phyloP scores from a whole-genome alignment of 2,888 invertebrate genomes.

The Drosophila limbata region DNA sequence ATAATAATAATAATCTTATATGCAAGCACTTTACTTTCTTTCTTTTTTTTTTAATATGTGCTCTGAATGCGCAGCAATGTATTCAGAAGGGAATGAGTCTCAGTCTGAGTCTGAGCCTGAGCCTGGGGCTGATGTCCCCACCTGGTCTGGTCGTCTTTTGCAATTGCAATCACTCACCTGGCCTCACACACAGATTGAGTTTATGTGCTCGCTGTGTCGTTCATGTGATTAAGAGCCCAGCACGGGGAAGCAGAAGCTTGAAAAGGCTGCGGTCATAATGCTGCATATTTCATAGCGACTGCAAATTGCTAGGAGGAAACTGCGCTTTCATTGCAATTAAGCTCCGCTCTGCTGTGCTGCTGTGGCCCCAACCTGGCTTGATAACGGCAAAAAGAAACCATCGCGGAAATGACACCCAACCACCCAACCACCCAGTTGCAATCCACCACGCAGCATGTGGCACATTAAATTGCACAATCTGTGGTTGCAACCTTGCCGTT shows the following conservation, averaged over 20 bases:
- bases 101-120: constrained; percentile 8
- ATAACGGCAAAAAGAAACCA: constrained; percentile 65
- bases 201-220: constrained; percentile 61
- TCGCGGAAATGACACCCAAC: constrained; percentile 7
- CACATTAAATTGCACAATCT: constrained; percentile 38
- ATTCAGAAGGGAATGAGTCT: constrained; percentile 25
- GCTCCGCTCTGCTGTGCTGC: constrained; percentile 43
- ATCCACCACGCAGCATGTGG: constrained; percentile 11
- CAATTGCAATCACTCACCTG: constrained; percentile 69
- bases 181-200: constrained; percentile 62
- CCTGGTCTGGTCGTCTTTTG: constrained; percentile 16
- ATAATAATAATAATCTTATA: constrained; percentile 47
- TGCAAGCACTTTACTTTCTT: constrained; percentile 24
- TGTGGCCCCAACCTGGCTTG: constrained; percentile 38
- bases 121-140: constrained; percentile 1
- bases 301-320: constrained; percentile 73
- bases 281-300: constrained; percentile 64
- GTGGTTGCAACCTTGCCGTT: constrained; percentile 11
- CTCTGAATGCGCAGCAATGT: constrained; percentile 33
- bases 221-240: constrained; percentile 71
- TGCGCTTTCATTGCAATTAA: constrained; percentile 77
- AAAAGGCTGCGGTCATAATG: constrained; percentile 53
- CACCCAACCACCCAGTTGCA: neutral
- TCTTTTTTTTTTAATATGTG: constrained; percentile 13
- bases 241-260: constrained; percentile 10